Evolutionary conservation across 1,140 invertebrate genomes (phyloP), one percentile per base, ranked within the genome.

Genomic region (Belonocnema kinseyi): DNA sequence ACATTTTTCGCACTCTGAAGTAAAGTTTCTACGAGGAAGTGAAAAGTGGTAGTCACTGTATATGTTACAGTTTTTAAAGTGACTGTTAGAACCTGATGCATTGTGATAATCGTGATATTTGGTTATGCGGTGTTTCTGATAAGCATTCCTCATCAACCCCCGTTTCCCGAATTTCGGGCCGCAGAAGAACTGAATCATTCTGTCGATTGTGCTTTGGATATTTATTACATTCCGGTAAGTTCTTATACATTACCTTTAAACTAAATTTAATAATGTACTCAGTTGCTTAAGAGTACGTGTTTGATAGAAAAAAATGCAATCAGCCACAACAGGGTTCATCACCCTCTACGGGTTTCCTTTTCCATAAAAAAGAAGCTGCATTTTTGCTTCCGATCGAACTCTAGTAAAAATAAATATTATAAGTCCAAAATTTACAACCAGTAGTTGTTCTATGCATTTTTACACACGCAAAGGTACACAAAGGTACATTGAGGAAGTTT

Each of bases 181-280:
- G 77, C 79, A 78, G 83, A 33, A 79, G 75, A 86, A 85, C 73
- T 81, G 26, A 1, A 26, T 26, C 81, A 81, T 83, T 78, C 77
- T 81, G 40, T 46, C 81, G 83, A 84, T 85, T 78, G 71, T 80
- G 79, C 72, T 61, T 78, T 80, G 82, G 83, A 84, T 77, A 76
- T 87, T 33, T 66, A 84, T 85, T 87, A 83, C 85, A 88, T 88
- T 86, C 85, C 85, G 85, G 87, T 87, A 74, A 86, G 87, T 88
- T 80, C 72, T 51, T 76, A 40, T 40, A 12, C 14, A 40, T 40
- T 33, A 16, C 17, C 2, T 66, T 66, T 13, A 66, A 14, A 8
- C 0, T 46, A 66, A 7, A 46, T 66, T 0, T 66, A n/a, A 26
- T 14, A 21, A 66, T 66, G 33, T 66, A 61, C 13, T 26, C 12